Conservation (phyloP, 2,113 vertebrate genomes). For the Dryoscopus gambensis region DNA sequence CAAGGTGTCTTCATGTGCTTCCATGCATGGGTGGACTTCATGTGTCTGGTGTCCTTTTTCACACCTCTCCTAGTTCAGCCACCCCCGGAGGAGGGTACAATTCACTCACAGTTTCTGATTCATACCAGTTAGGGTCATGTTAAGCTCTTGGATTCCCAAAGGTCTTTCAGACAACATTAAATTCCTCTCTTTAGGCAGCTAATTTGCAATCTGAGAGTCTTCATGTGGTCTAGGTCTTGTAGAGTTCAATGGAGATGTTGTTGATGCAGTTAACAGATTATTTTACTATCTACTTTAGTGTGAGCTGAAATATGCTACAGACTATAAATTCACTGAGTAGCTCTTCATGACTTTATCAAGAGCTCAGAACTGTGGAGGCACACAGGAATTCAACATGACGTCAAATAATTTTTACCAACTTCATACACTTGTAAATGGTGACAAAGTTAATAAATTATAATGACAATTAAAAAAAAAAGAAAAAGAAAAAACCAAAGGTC, state of each 20-base stretch:
- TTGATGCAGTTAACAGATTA: background rate
- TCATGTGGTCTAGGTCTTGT: background rate
- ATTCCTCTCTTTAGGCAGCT: background rate
- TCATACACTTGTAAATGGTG: background rate
- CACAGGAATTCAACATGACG: background rate
- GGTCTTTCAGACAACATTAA: background rate
- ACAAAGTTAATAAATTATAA: background rate
- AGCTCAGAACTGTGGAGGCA: background rate
- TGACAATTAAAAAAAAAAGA: background rate
- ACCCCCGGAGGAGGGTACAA: background rate
- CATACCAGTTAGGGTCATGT: rapidly evolving
- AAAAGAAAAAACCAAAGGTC: background rate
- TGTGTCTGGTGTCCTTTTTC: background rate
- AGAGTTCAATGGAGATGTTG: background rate
- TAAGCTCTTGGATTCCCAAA: background rate
- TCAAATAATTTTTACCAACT: background rate
- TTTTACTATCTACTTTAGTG: background rate
- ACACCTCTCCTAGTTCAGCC: background rate
- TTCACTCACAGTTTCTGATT: background rate
- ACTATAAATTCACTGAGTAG: background rate
- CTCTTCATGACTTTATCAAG: background rate
- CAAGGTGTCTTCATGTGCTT: background rate
- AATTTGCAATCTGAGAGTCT: background rate
- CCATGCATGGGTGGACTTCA: background rate
- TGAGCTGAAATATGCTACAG: background rate